Evolutionary conservation across 2,113 vertebrate species (phyloP).

Genomic region (Grallaria varia): DNA sequence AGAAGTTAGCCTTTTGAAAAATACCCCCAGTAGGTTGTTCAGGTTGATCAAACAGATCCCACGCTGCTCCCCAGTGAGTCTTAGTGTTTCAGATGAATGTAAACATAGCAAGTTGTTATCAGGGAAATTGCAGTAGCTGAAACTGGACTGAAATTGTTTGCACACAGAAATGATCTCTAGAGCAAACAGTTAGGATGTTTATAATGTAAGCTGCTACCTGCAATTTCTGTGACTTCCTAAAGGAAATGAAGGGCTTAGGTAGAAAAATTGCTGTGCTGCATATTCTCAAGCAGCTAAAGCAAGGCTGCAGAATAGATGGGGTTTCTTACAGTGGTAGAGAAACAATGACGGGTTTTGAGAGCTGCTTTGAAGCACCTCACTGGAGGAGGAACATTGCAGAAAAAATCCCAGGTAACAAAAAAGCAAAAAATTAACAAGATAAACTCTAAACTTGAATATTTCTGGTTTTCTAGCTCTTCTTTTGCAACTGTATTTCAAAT

Average conservation of each 20-base stretch:
- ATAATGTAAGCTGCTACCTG: not conserved
- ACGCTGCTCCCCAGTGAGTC: not conserved
- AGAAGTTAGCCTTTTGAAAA: constrained; percentile 3
- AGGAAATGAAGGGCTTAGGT: not conserved
- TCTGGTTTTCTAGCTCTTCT: not conserved
- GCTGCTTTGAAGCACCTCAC: not conserved
- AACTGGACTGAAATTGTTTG: not conserved
- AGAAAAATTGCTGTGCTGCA: not conserved
- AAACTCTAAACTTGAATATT: not conserved
- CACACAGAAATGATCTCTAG: not conserved
- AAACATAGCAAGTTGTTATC: not conserved
- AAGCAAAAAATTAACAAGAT: not conserved
- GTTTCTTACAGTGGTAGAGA: not conserved
- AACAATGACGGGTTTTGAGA: not conserved
- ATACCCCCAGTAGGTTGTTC: not conserved
- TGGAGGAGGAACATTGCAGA: not conserved
- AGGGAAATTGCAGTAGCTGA: not conserved
- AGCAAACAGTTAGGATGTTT: not conserved
- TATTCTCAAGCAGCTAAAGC: not conserved
- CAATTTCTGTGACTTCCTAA: not conserved
- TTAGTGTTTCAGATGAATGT: not conserved
- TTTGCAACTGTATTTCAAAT: not conserved
- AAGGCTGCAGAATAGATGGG: not conserved
- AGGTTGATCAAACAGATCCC: not conserved
- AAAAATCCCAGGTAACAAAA: not conserved